Conservation (phyloP, 2,113 vertebrate genomes). For the Cinclus cinclus region DNA sequence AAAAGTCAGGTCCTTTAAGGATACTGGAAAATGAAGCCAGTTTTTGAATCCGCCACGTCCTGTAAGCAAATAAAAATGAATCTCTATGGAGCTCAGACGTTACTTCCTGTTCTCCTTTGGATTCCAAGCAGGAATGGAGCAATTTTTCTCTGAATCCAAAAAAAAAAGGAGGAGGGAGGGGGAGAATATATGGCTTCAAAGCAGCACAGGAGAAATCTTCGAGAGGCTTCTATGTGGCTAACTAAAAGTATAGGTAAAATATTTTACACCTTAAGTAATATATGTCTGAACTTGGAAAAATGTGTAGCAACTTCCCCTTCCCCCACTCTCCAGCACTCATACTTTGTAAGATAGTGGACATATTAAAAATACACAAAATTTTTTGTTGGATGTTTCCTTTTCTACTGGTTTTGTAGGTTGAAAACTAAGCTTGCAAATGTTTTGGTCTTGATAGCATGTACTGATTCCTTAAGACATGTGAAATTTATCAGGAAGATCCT, state of each 20-base stretch:
- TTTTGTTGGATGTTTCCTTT: not conserved
- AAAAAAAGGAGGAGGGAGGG: not conserved
- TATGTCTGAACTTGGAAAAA: not conserved
- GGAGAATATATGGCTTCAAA: not conserved
- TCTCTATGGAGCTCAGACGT: conserved; percentile 75
- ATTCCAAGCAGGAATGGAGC: conserved; percentile 71
- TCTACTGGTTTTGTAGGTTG: not conserved
- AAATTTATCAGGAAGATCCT: not conserved
- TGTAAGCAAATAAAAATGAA: conserved; percentile 81
- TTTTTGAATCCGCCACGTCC: conserved; percentile 78
- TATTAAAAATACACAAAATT: not conserved
- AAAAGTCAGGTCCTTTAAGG: conserved; percentile 83
- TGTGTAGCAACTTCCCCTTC: not conserved
- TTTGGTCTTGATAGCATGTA: fast-evolving
- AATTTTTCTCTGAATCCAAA: conserved; percentile 67
- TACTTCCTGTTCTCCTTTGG: conserved; percentile 80
- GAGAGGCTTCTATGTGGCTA: not conserved
- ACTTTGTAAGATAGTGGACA: not conserved
- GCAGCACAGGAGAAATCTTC: not conserved
- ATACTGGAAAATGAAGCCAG: conserved; percentile 82
- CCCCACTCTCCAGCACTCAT: fast-evolving
- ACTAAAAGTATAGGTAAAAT: not conserved
- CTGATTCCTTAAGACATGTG: not conserved
- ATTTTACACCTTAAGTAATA: not conserved
- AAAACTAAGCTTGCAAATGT: not conserved